phyloP scores from a whole-genome alignment of 2,797 vertebrate species.

The Notoglanidium macrostoma region DNA sequence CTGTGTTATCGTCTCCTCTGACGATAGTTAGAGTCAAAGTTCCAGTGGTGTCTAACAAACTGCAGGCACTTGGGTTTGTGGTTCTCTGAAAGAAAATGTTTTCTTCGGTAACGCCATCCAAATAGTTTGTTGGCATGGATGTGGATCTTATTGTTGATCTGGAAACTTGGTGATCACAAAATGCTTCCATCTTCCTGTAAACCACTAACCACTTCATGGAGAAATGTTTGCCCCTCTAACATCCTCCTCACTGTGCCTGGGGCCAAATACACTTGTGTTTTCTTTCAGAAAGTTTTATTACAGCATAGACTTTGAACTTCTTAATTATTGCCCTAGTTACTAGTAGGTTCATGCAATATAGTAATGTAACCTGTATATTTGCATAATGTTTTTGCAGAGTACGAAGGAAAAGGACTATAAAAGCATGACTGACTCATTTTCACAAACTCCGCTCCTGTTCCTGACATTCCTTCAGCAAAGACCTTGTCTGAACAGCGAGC shows the following conservation, averaged over 20 bases:
- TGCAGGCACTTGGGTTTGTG: neutral
- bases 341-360: neutral
- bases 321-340: neutral
- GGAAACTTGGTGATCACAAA: neutral
- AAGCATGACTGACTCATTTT: neutral
- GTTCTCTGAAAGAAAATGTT: neutral
- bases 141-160: no score
- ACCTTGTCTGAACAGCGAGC: conserved; percentile 27
- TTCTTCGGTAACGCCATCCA: neutral
- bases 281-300: conserved; percentile 4
- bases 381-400: conserved; percentile 1
- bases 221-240: neutral
- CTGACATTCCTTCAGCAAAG: conserved; percentile 68
- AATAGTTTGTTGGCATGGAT: neutral
- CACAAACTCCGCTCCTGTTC: conserved; percentile 57
- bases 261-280: neutral
- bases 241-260: neutral
- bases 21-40: neutral
- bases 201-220: neutral
- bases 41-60: neutral
- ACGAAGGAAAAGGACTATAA: conserved; percentile 53
- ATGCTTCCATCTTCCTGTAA: neutral
- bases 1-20: neutral
- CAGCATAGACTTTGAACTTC: neutral
- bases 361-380: neutral